Conservation (phyloP, 2,888 invertebrate species). For the Eutolmus rufibarbis region DNA sequence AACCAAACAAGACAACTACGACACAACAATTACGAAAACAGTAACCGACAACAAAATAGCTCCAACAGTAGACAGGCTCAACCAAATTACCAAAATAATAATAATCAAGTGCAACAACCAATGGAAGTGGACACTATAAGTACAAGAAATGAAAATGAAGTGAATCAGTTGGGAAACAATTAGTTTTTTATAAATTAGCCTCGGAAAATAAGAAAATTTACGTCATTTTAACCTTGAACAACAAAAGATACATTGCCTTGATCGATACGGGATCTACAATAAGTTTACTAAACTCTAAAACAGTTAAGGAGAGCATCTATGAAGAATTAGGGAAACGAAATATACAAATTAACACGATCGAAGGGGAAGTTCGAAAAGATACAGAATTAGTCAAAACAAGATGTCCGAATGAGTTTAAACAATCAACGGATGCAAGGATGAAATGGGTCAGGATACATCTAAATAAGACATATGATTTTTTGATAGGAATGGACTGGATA, state of each 20-base stretch:
- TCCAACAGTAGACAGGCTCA: not conserved
- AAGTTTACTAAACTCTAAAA: not conserved
- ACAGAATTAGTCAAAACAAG: slow-evolving; percentile 46
- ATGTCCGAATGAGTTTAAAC: slow-evolving; percentile 45
- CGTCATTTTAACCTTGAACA: not conserved
- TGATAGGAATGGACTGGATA: slow-evolving; percentile 39
- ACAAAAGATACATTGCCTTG: not conserved
- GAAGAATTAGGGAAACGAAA: not conserved
- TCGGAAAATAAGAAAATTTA: not conserved
- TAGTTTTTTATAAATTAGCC: not conserved
- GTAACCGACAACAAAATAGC: not conserved
- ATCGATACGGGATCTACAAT: not conserved
- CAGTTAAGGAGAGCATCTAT: not conserved
- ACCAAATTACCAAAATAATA: not conserved
- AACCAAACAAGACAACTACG: too few relatives aligned
- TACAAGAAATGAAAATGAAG: not conserved
- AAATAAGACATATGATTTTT: slow-evolving; percentile 38
- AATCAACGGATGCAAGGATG: slow-evolving; percentile 31
- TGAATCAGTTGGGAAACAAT: not conserved
- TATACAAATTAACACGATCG: not conserved
- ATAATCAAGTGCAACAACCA: not conserved
- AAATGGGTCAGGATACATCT: slow-evolving; percentile 30
- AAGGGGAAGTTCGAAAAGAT: not conserved
- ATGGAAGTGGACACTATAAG: not conserved
- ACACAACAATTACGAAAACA: not conserved